A percentile compares a stretch with the other conserved stretches of the same genome.
phyloP scores from a whole-genome alignment of 2,797 vertebrate genomes.

The Tinamus major region DNA sequence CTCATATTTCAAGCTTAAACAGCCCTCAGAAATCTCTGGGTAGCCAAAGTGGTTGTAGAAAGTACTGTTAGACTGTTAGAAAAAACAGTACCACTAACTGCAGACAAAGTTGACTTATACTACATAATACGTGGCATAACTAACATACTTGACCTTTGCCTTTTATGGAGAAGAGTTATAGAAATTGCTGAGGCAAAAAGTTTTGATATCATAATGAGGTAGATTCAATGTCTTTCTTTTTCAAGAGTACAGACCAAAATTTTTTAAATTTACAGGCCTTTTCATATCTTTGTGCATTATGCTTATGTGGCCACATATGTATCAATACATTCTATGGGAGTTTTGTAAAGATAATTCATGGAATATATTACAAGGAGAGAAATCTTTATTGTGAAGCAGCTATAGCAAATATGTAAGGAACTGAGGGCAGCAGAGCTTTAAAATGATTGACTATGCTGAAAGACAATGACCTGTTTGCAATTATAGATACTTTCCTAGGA shows the following conservation, averaged over 20 bases:
- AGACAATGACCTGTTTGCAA: neutral
- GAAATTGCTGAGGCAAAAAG: neutral
- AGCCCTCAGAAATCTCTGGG: neutral
- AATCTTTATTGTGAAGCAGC: neutral
- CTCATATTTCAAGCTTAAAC: neutral
- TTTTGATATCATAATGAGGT: neutral
- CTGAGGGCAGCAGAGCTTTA: neutral
- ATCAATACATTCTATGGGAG: neutral
- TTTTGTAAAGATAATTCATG: neutral
- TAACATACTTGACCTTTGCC: neutral
- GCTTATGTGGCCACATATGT: neutral
- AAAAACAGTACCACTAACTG: neutral
- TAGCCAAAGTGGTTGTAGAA: neutral
- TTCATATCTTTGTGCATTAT: neutral
- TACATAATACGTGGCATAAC: neutral
- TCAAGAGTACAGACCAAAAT: neutral
- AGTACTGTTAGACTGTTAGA: neutral
- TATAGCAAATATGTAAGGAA: neutral
- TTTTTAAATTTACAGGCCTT: neutral
- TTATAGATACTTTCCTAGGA: neutral
- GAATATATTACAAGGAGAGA: neutral
- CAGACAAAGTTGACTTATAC: neutral
- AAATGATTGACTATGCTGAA: neutral
- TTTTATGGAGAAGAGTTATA: neutral
- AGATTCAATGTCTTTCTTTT: neutral